A percentile compares a stretch with the other conserved stretches of the same genome.
These are phyloP conservation scores for Sphaerophoria rueppellii DNA, from an alignment of 2,888 invertebrate genomes.

Conservation along the genomic window DNA sequence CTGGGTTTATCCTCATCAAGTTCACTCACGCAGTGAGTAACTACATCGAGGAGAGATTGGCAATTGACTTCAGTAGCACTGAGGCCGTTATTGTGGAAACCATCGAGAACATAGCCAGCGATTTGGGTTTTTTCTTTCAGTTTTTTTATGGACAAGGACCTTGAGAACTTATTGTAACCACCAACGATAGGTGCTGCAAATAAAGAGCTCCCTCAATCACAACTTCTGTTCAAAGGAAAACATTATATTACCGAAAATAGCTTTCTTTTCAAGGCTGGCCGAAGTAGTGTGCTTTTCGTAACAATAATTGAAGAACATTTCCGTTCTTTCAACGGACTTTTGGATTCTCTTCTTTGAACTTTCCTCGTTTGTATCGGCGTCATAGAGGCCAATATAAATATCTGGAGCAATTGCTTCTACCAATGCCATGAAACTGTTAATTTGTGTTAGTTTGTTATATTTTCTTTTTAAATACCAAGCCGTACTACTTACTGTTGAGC, in stretches of 20 bases:
- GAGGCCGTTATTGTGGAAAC: conserved; percentile 89
- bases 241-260: conserved; percentile 82
- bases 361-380: conserved; percentile 84
- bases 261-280: conserved; percentile 81
- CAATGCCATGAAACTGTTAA: conserved; percentile 87
- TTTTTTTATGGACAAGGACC: conserved; percentile 86
- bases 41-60: conserved; percentile 84
- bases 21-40: conserved; percentile 84
- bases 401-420: conserved; percentile 91
- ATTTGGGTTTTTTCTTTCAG: conserved; percentile 83
- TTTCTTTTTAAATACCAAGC: too few species aligned
- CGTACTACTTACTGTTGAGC: conserved; percentile 83
- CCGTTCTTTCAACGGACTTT: conserved; percentile 89
- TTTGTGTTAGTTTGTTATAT: too few species aligned
- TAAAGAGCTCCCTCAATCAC: background rate
- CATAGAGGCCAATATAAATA: conserved; percentile 91
- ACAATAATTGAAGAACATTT: conserved; percentile 87
- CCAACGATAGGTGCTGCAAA: conserved; percentile 83
- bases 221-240: background rate
- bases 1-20: conserved; percentile 84
- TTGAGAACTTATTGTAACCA: conserved; percentile 86
- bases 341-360: conserved; percentile 87
- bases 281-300: conserved; percentile 86
- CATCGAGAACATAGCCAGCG: conserved; percentile 91
- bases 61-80: conserved; percentile 83